These are phyloP conservation scores for Felis chaus DNA, from an alignment of 2,113 vertebrate genomes.

Conservation along the genomic window DNA sequence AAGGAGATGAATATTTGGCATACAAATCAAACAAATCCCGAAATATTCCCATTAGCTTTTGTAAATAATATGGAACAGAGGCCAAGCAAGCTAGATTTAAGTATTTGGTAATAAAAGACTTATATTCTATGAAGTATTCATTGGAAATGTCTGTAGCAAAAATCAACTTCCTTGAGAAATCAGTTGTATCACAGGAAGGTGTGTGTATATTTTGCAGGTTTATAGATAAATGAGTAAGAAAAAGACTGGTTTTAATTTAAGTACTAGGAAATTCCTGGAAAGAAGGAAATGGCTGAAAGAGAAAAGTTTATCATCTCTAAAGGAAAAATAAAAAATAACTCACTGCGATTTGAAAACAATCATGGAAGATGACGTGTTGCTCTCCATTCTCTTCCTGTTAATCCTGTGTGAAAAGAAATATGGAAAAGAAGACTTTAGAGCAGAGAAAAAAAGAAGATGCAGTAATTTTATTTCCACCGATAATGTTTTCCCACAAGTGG, in stretches of 20 bases:
- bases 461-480: not conserved
- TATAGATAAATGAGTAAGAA: not conserved
- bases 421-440: not conserved
- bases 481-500: not conserved
- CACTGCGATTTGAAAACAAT: not conserved
- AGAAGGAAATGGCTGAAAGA: not conserved
- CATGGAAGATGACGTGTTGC: not conserved
- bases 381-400: not conserved
- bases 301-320: not conserved
- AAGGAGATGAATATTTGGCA: not conserved
- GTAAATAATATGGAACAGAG: not conserved
- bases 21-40: not conserved
- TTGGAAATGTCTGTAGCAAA: not conserved
- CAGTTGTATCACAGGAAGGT: not conserved
- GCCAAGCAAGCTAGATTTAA: not conserved
- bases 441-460: not conserved
- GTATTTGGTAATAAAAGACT: not conserved
- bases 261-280: not conserved
- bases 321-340: not conserved
- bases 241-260: not conserved
- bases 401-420: not conserved
- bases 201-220: not conserved
- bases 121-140: not conserved
- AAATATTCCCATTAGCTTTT: not conserved
- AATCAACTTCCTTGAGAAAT: not conserved